Base-by-base conservation (phyloP, 2,888 invertebrate genomes). In the Pseudococcus longispinus region DNA sequence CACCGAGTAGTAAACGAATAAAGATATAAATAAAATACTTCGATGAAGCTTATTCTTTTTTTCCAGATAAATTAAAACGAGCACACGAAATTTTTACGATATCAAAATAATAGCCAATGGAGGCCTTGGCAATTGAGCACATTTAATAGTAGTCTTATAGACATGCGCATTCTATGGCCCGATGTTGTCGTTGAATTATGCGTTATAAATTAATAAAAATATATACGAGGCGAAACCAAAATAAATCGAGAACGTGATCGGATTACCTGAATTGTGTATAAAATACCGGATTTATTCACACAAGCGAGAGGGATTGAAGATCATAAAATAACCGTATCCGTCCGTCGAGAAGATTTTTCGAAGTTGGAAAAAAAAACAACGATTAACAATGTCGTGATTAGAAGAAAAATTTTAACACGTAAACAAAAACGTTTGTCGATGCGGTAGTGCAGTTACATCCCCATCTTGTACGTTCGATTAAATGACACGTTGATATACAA, bases 131-230 rank as follows among this genome's bases (percentile, higher is more conserved):
- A 51, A 83, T 44, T 51, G 44, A 29, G 3, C 29, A 26, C 11
- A 55, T 46, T 46, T 83, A 51, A 55, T 60, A 60, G 60, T 60
- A 23, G 60, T 23, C 60, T 23, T 15, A 23, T 55, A 46, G 5
- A 55, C 23, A 60, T 60, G 23, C 42, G 23, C 20, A 74, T 74
- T 37, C 29, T 74, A 32, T n/a, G 32, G 20, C 8, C 8, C 29
- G 20, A 42, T 80, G 77, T 80, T 83, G 51, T 86, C 51, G 74
- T 84, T 86, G 80, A 86, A 86, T 86, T 86, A 51, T 80, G 32
- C 55, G 86, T 80, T 80, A 77, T 86, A 86, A 86, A 86, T 86
- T 86, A 86, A 86, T 86, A 86, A 86, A 86, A 86, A 84, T 60
- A 60, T 60, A 29, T 51, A 60, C 84, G 55, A 32, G 11, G n/a